Percentiles rank a stretch among this genome's conserved stretches.
Conservation (phyloP, 2,113 vertebrate species). For the Acrocephalus arundinaceus region DNA sequence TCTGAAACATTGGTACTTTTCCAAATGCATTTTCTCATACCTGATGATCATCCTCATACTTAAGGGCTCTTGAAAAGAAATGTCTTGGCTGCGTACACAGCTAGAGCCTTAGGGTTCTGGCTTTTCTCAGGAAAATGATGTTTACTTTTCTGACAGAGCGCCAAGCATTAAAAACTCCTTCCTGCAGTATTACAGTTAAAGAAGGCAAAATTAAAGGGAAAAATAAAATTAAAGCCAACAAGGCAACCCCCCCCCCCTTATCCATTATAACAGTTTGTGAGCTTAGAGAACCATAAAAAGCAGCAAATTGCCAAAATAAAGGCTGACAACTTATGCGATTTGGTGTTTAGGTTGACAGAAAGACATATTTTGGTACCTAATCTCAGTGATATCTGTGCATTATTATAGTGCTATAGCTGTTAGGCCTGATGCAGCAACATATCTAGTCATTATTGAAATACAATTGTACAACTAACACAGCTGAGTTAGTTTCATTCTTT, state of each 20-base stretch:
- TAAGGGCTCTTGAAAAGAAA: not conserved
- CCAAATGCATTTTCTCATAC: constrained; percentile 41
- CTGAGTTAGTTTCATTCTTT: not conserved
- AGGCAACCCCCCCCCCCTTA: accelerated
- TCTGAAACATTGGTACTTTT: constrained; percentile 31
- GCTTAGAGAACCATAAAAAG: not conserved
- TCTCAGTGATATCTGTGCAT: not conserved
- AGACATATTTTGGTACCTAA: not conserved
- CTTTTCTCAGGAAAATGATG: not conserved
- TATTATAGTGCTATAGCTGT: not conserved
- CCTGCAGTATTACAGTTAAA: not conserved
- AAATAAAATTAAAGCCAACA: not conserved
- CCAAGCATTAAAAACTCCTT: not conserved
- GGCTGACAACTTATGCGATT: not conserved
- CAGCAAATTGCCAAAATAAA: not conserved
- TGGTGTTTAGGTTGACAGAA: not conserved
- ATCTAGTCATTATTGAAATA: not conserved
- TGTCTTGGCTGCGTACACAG: not conserved
- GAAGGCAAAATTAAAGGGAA: not conserved
- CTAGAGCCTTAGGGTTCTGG: not conserved
- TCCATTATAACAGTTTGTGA: not conserved
- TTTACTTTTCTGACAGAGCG: not conserved
- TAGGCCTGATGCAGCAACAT: not conserved
- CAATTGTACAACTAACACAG: not conserved
- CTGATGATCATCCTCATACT: not conserved